phyloP scores from a whole-genome alignment of 2,113 vertebrate genomes.

The Morone chrysops region DNA sequence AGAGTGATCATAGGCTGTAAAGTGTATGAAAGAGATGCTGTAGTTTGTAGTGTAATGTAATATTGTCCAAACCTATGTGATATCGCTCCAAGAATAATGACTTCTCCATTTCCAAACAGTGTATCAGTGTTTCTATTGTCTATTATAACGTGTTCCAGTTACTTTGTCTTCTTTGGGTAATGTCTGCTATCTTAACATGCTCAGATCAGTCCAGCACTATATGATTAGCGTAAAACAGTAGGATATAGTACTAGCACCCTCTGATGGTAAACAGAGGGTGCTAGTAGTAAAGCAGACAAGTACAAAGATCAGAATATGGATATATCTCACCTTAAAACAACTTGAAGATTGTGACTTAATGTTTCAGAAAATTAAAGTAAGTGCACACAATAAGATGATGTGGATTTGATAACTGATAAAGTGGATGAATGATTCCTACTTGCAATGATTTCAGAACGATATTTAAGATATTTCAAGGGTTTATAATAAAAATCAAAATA shows the following conservation, averaged over 20 bases:
- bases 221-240: neutral
- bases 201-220: neutral
- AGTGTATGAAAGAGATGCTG: neutral
- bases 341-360: neutral
- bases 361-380: neutral
- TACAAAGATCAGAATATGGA: neutral
- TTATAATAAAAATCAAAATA: neutral
- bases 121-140: neutral
- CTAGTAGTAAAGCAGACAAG: neutral
- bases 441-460: neutral
- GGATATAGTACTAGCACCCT: neutral
- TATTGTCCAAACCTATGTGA: neutral
- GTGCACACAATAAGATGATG: neutral
- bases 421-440: neutral
- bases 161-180: neutral
- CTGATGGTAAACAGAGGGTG: constrained; percentile 7
- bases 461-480: neutral
- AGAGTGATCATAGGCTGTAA: neutral
- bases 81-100: neutral
- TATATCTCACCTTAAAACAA: neutral
- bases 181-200: neutral
- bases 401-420: neutral
- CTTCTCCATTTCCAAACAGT: neutral
- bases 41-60: neutral
- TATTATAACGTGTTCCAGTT: neutral